phyloP scores from a whole-genome alignment of 2,113 vertebrate genomes.

The Cinclus mexicanus region DNA sequence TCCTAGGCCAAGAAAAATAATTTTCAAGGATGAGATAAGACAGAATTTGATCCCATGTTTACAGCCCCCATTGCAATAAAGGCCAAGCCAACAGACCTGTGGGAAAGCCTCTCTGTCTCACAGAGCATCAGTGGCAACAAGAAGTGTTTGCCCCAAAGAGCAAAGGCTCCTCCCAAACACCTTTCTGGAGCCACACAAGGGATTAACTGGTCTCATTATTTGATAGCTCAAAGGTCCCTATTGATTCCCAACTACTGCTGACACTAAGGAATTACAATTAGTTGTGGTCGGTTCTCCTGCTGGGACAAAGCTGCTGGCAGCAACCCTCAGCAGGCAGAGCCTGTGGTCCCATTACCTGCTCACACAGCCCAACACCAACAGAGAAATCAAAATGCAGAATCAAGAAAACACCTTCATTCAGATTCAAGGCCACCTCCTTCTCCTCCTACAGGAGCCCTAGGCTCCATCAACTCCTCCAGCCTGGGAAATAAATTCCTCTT shows the following conservation, averaged over 20 bases:
- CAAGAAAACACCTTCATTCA: not conserved
- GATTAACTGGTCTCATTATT: not conserved
- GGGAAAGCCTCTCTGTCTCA: not conserved
- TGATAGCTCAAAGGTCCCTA: not conserved
- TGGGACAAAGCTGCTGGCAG: not conserved
- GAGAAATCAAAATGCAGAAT: not conserved
- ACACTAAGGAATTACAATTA: not conserved
- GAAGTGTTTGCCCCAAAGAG: not conserved
- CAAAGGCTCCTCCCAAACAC: not conserved
- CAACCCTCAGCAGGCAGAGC: not conserved
- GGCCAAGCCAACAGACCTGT: conserved; percentile 27
- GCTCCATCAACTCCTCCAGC: not conserved
- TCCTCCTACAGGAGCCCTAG: not conserved
- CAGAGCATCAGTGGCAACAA: not conserved
- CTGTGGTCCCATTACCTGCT: not conserved
- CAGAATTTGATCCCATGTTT: conserved; percentile 25
- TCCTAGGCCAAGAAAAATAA: conserved; percentile 55
- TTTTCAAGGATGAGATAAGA: conserved; percentile 58
- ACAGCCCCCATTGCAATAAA: conserved; percentile 16
- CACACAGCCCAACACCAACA: not conserved
- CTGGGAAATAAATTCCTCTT: not conserved
- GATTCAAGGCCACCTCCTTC: not conserved
- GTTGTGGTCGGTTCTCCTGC: not conserved
- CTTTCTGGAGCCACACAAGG: not conserved
- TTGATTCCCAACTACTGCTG: not conserved